Evolutionary conservation across 2,888 invertebrate species (phyloP).

Genomic region (Ormyrus nitidulus): DNA sequence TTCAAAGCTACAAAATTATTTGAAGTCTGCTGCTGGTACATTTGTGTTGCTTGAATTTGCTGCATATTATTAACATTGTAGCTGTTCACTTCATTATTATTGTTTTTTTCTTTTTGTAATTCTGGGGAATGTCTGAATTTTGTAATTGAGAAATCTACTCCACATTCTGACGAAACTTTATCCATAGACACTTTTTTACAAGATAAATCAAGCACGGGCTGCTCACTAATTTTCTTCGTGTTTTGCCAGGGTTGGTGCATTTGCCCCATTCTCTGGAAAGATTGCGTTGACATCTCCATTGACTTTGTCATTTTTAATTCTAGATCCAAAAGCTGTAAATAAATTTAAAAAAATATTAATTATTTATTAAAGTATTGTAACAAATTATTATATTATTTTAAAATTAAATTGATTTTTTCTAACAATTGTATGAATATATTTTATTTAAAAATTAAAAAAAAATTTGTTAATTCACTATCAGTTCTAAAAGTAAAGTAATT

Average conservation of each 20-base stretch:
- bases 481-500: too few species aligned
- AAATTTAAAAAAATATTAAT: conserved; percentile 15
- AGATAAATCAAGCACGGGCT: conserved; percentile 66
- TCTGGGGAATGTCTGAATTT: neutral
- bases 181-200: conserved; percentile 60
- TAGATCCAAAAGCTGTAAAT: conserved; percentile 27
- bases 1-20: conserved; percentile 30
- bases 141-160: neutral
- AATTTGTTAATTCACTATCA: too few species aligned
- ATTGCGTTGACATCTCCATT: conserved; percentile 34
- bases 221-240: conserved; percentile 48
- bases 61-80: conserved; percentile 37
- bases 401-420: neutral
- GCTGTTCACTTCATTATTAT: conserved; percentile 35
- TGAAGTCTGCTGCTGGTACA: conserved; percentile 40
- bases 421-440: neutral
- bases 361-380: conserved; percentile 10
- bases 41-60: conserved; percentile 19
- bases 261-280: conserved; percentile 10
- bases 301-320: conserved; percentile 40
- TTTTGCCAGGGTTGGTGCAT: neutral
- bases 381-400: neutral
- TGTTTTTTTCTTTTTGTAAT: conserved; percentile 43
- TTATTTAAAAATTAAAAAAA: neutral
- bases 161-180: neutral